phyloP scores from a whole-genome alignment of 1,140 invertebrate species.

The Brachionus calyciflorus region DNA sequence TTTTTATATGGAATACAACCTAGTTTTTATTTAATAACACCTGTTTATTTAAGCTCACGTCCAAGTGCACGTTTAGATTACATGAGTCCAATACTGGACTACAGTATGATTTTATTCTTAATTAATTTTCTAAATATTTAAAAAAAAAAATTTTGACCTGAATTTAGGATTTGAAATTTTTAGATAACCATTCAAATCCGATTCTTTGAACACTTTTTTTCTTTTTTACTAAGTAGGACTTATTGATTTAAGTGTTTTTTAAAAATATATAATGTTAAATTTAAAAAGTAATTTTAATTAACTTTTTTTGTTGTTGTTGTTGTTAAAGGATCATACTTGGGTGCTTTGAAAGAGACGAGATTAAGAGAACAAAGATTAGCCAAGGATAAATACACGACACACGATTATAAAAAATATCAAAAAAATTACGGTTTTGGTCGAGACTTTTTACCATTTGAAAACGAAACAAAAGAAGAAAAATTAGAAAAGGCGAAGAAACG shows the following conservation, averaged over 20 bases:
- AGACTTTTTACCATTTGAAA: constrained; percentile 39
- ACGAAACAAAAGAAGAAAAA: constrained; percentile 39
- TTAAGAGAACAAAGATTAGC: constrained; percentile 31
- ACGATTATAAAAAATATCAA: constrained; percentile 42
- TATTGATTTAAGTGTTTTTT: not conserved
- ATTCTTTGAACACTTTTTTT: no score
- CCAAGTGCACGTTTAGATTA: no score
- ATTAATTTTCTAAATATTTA: no score
- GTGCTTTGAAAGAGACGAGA: constrained; percentile 9
- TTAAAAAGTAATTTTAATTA: not conserved
- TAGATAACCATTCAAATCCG: no score
- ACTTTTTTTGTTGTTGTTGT: not conserved
- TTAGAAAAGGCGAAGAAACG: constrained; percentile 36
- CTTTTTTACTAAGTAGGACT: no score
- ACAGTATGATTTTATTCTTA: no score
- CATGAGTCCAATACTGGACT: no score
- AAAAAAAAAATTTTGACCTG: no score
- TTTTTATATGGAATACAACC: no score
- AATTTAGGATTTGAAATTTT: no score
- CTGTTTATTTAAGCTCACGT: not conserved
- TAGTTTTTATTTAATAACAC: not conserved
- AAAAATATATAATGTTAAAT: not conserved
- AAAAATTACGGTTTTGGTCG: constrained; percentile 42
- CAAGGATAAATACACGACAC: constrained; percentile 43
- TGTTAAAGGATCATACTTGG: constrained; percentile 34